Evolutionary conservation across 2,113 vertebrate species (phyloP).

Genomic region (Datnioides undecimradiatus): DNA sequence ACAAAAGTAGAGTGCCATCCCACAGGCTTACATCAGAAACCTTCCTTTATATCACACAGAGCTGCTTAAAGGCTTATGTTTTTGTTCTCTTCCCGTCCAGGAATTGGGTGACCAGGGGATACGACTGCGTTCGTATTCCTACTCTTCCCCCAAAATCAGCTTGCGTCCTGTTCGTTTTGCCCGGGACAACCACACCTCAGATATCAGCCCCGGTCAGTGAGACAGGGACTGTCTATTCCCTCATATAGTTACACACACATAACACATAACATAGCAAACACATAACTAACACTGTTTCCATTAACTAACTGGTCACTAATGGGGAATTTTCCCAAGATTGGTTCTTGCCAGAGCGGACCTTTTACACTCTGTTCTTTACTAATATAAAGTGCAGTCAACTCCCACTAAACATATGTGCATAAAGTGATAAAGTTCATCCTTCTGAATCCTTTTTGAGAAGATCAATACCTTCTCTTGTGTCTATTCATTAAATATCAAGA

Average conservation of each 20-base stretch:
- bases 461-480: not conserved
- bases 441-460: not conserved
- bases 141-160: conserved; percentile 91
- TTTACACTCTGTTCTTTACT: not conserved
- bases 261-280: not conserved
- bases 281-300: conserved; percentile 31
- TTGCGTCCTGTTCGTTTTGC: conserved; percentile 79
- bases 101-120: conserved; percentile 83
- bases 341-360: not conserved
- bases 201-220: conserved; percentile 86
- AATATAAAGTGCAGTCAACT: conserved; percentile 44
- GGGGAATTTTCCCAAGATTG: not conserved
- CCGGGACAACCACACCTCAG: conserved; percentile 74
- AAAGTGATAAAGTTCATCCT: not conserved
- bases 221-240: too few species aligned
- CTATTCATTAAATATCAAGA: conserved; percentile 9
- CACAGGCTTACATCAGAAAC: not conserved
- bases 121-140: conserved; percentile 95
- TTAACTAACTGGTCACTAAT: conserved; percentile 36
- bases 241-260: not conserved
- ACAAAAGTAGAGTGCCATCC: conserved; percentile 82
- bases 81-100: conserved; percentile 70
- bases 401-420: not conserved
- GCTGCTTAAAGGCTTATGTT: not conserved
- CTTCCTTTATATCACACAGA: not conserved